Evolutionary conservation across 2,797 vertebrate genomes (phyloP).

Genomic region (Chromobotia macracanthus): DNA sequence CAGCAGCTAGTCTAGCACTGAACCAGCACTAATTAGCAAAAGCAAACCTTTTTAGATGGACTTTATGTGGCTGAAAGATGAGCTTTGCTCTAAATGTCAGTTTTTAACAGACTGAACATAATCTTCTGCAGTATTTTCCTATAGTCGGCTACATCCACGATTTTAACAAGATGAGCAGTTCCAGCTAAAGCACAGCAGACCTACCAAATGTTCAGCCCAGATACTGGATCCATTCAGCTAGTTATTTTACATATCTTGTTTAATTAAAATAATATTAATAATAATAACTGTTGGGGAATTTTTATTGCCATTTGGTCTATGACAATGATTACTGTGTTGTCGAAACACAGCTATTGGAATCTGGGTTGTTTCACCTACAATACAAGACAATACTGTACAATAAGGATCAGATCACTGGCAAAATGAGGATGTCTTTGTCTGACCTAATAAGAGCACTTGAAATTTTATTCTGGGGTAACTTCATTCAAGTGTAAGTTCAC

Average conservation of each 20-base stretch:
- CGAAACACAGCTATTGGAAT: slow-evolving; percentile 8
- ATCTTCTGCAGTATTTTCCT: not conserved
- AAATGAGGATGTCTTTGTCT: not conserved
- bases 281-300: not conserved
- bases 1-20: not conserved
- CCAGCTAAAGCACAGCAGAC: slow-evolving; percentile 5
- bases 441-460: not conserved
- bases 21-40: not conserved
- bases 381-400: not conserved
- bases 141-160: not conserved
- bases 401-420: slow-evolving; percentile 7
- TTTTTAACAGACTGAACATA: not conserved
- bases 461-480: not conserved
- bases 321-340: not conserved
- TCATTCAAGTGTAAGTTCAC: not conserved
- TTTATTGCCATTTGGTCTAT: not conserved
- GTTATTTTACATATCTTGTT: slow-evolving; percentile 26
- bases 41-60: not conserved
- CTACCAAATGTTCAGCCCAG: slow-evolving; percentile 25
- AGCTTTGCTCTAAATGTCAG: not conserved
- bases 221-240: slow-evolving; percentile 16
- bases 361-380: not conserved
- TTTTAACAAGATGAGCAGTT: slow-evolving; percentile 20
- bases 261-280: not conserved
- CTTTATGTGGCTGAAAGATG: not conserved